Conservation (phyloP, 1,140 invertebrate species). For the Arctopsyche grandis region DNA sequence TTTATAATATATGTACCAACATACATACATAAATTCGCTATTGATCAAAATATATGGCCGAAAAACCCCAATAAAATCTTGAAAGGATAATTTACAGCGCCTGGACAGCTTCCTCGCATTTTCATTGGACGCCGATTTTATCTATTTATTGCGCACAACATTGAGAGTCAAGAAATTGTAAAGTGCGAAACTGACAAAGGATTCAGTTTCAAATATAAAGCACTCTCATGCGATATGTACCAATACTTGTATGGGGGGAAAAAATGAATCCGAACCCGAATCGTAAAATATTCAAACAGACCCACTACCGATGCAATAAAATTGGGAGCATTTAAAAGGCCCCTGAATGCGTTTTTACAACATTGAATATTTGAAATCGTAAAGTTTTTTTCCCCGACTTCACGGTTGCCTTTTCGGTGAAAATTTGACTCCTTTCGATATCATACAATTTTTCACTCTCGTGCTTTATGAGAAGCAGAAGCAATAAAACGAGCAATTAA, state of each 20-base stretch:
- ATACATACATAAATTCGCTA: too few relatives aligned
- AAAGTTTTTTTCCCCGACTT: conserved; percentile 1
- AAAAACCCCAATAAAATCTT: not conserved
- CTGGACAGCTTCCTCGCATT: not conserved
- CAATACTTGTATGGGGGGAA: not conserved
- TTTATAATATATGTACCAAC: too few relatives aligned
- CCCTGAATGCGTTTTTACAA: not conserved
- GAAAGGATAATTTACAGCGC: not conserved
- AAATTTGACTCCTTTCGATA: not conserved
- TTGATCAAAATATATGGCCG: not conserved
- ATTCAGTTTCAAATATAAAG: not conserved
- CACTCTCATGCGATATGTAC: not conserved
- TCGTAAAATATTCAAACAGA: conserved; percentile 1
- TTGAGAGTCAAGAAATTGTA: not conserved
- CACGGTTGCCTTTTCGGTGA: too few relatives aligned
- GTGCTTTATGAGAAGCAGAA: too few relatives aligned
- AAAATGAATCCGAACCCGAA: not conserved
- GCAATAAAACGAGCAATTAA: too few relatives aligned
- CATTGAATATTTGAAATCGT: not conserved
- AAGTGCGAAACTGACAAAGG: not conserved
- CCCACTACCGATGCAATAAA: conserved; percentile 7
- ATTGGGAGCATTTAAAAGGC: not conserved
- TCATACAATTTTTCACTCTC: too few relatives aligned
- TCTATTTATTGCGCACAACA: not conserved
- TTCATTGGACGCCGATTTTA: not conserved